These are phyloP conservation scores for Orbicella faveolata DNA, from an alignment of 64 coral and sea anemone genomes.

Conservation along the genomic window DNA sequence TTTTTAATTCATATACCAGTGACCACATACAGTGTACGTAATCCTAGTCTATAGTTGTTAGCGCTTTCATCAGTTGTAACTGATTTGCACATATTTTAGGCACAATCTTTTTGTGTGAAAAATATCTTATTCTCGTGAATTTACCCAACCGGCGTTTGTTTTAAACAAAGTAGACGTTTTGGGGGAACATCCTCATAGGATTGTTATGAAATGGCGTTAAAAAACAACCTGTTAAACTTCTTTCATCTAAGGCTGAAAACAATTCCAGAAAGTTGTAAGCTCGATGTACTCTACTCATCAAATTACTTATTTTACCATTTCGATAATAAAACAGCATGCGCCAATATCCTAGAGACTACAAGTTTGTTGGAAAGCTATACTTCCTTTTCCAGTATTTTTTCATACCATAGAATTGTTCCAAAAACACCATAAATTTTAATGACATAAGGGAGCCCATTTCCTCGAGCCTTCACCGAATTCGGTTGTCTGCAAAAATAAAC, in stretches of 20 bases:
- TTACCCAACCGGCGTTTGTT: too few relatives aligned
- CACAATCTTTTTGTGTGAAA: background rate
- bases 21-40: background rate
- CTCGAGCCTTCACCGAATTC: background rate
- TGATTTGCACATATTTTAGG: background rate
- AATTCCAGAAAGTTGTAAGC: background rate
- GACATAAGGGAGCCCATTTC: background rate
- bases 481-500: background rate
- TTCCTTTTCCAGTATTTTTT: background rate
- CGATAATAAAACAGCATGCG: background rate
- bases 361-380: background rate
- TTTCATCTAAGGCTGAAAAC: background rate
- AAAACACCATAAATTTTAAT: slow-evolving; percentile 34
- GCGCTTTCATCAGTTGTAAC: background rate
- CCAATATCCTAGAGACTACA: background rate
- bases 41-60: background rate
- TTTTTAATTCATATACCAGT: background rate
- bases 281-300: background rate
- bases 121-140: too few relatives aligned
- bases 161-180: too few relatives aligned
- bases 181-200: background rate
- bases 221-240: background rate
- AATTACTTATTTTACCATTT: background rate
- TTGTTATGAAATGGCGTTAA: background rate
- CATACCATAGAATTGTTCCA: background rate